Percentiles rank a stretch among this genome's conserved stretches.
Conservation (phyloP, 2,888 invertebrate species). For the Deladenus siricidicola region DNA sequence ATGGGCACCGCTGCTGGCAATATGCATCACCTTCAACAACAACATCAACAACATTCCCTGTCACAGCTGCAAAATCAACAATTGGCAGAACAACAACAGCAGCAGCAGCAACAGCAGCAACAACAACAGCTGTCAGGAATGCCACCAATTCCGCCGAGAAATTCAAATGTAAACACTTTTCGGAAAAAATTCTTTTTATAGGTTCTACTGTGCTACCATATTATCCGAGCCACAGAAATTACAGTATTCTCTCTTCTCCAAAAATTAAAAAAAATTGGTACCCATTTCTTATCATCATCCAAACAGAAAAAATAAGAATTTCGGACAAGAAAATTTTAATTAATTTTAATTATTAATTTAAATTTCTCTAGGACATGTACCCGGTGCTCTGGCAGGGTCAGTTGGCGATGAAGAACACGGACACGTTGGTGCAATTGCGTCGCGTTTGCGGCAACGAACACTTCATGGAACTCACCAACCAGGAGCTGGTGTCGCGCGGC, state of each 20-base stretch:
- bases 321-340: no score
- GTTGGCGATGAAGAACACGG: constrained; percentile 87
- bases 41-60: neutral
- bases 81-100: neutral
- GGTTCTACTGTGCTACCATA: no score
- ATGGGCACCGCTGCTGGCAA: neutral
- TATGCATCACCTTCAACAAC: neutral
- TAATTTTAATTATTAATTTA: neutral
- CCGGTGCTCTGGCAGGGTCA: constrained; percentile 96
- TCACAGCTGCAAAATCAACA: neutral
- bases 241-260: no score
- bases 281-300: no score
- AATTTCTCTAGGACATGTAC: constrained; percentile 66
- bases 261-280: no score
- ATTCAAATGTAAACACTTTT: no score
- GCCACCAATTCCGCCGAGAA: no score
- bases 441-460: constrained; percentile 86
- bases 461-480: constrained; percentile 63
- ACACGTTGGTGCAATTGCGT: constrained; percentile 96
- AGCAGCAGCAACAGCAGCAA: neutral
- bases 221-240: no score
- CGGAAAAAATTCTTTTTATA: no score
- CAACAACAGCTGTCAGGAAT: neutral
- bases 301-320: no score
- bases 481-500: constrained; percentile 14